These are phyloP conservation scores for Ceyx cyanopectus DNA, from an alignment of 2,113 vertebrate species.

Conservation along the genomic window DNA sequence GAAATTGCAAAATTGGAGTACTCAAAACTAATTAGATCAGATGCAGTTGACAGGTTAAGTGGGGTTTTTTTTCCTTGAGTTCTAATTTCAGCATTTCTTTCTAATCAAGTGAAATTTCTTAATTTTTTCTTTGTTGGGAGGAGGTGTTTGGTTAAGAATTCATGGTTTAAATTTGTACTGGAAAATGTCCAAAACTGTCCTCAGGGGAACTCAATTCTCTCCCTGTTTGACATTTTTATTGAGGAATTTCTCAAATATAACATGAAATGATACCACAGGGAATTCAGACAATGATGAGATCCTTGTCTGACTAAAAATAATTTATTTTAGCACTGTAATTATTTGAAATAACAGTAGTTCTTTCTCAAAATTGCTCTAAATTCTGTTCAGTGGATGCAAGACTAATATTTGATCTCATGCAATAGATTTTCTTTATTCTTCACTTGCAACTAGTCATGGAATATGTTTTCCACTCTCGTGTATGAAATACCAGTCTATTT, in stretches of 20 bases:
- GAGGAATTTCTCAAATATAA: constrained; percentile 82
- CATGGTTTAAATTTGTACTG: constrained; percentile 69
- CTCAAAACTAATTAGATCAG: not conserved
- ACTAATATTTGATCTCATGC: constrained; percentile 63
- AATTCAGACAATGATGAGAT: constrained; percentile 61
- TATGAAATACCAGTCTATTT: not conserved
- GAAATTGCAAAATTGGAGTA: not conserved
- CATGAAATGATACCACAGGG: constrained; percentile 75
- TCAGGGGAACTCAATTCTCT: constrained; percentile 54
- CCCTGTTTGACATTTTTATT: constrained; percentile 83
- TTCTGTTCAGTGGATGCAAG: constrained; percentile 36
- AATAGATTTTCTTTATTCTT: constrained; percentile 55
- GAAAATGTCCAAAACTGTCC: constrained; percentile 68
- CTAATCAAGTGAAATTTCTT: constrained; percentile 18
- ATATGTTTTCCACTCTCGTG: not conserved
- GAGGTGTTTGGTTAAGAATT: constrained; percentile 63
- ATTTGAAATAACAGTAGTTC: constrained; percentile 66
- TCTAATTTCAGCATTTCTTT: constrained; percentile 15
- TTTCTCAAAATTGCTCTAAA: constrained; percentile 64
- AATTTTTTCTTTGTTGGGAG: not conserved
- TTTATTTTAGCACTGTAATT: constrained; percentile 60
- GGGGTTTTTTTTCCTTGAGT: not conserved
- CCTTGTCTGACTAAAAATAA: constrained; percentile 58
- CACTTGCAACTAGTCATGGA: constrained; percentile 65
- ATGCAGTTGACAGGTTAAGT: not conserved